Conservation (phyloP, 2,113 vertebrate genomes). For the Oryzias curvinotus region DNA sequence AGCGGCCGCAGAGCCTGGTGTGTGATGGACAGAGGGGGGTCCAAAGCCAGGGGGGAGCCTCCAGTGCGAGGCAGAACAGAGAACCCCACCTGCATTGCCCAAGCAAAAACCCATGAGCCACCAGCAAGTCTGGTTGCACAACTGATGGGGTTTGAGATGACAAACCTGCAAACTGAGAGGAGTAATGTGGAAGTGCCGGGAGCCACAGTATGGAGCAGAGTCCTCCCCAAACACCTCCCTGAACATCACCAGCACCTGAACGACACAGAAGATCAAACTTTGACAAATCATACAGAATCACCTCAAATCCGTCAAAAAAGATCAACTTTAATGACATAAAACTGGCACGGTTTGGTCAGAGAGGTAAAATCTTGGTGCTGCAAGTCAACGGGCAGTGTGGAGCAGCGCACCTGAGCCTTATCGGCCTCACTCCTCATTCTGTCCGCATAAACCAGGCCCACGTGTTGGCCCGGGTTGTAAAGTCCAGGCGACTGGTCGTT, state of each 20-base stretch:
- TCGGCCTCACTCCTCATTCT: conserved; percentile 90
- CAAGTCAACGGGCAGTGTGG: no score
- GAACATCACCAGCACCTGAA: conserved; percentile 86
- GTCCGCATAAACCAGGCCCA: conserved; percentile 90
- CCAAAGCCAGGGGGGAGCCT: conserved; percentile 72
- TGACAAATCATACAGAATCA: neutral
- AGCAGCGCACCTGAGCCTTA: conserved; percentile 81
- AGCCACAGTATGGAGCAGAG: conserved; percentile 82
- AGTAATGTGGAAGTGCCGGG: conserved; percentile 88
- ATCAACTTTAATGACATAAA: no score
- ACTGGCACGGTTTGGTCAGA: no score
- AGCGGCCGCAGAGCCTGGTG: conserved; percentile 87
- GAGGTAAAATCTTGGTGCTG: no score
- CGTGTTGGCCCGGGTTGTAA: conserved; percentile 91
- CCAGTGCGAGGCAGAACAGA: conserved; percentile 88
- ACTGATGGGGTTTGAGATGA: neutral
- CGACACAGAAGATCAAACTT: neutral
- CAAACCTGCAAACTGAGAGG: conserved; percentile 91
- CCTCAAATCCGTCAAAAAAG: no score
- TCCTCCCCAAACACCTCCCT: conserved; percentile 84
- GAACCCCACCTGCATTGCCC: conserved; percentile 84
- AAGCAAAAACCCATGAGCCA: neutral
- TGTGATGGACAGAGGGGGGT: conserved; percentile 84
- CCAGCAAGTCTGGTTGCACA: neutral
- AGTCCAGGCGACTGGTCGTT: conserved; percentile 89